Evolutionary conservation across 1,140 invertebrate species (phyloP).

Genomic region (Aphidius ervi): DNA sequence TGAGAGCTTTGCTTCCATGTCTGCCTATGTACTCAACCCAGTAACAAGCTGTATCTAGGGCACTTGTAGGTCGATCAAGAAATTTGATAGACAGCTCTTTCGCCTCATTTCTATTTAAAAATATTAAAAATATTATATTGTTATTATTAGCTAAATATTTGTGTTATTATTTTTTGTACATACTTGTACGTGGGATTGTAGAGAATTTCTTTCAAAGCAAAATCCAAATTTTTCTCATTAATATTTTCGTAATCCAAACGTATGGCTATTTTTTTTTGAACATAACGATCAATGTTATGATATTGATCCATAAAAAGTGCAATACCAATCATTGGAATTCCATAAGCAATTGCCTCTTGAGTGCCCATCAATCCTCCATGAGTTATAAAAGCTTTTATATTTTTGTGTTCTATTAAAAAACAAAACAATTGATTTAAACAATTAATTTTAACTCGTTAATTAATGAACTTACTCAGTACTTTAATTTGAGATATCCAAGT

Average conservation of each 20-base stretch:
- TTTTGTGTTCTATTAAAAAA: constrained; percentile 43
- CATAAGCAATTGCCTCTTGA: constrained; percentile 50
- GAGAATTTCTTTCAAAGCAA: neutral
- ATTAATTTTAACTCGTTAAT: neutral
- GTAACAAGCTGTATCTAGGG: constrained; percentile 54
- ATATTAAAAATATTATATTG: neutral
- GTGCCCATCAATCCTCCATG: constrained; percentile 52
- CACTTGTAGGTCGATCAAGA: constrained; percentile 48
- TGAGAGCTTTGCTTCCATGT: constrained; percentile 35
- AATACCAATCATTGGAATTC: constrained; percentile 49
- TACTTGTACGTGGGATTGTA: neutral
- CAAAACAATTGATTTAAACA: neutral
- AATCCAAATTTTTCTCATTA: constrained; percentile 2
- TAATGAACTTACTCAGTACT: constrained; percentile 26
- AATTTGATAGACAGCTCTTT: constrained; percentile 27
- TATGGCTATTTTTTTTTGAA: constrained; percentile 12
- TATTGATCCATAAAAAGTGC: constrained; percentile 41
- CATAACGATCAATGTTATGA: constrained; percentile 26
- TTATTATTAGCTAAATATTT: neutral
- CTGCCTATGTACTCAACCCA: constrained; percentile 57
- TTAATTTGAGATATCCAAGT: constrained; percentile 26
- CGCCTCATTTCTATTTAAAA: constrained; percentile 21
- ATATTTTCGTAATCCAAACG: constrained; percentile 9
- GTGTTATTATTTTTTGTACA: neutral
- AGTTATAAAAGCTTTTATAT: constrained; percentile 47